Base-by-base conservation (phyloP, 2,113 vertebrate genomes). In the Lepus americanus region DNA sequence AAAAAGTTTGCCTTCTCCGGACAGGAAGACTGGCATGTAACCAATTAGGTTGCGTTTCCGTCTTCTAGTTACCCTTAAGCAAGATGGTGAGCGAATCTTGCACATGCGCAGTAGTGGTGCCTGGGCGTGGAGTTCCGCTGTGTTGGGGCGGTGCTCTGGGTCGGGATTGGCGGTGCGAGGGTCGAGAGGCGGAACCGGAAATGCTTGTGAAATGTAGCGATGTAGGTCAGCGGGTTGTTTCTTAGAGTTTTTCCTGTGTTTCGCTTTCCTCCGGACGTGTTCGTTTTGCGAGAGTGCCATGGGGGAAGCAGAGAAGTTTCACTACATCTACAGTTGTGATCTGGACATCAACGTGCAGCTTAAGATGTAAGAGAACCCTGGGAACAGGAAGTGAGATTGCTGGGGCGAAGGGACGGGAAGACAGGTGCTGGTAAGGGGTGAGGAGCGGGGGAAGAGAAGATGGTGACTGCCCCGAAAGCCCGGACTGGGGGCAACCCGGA, bases 271-370 rank as follows among this genome's bases (percentile, higher is more conserved):
- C 1, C 0, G 4, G 5, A 4, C 19, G 25, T 20, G 31, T 5
- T 23, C 9, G 0, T 9, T 44, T 9, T 0, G 3, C 0, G 17
- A 7, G 11, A 10, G 3, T 36, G 72, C 79, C 63, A 98, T 99
- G 98, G 98, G 97, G 95, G 99, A 99, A 92, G 98, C 99, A 0
- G 99, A 99, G 96, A 99, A 99, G 96, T 99, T 99, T 95, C 98
- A 98, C 95, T 99, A 99, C 96, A 99, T 99, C 33, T 99, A 99
- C 92, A 99, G 99, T 94, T 99, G 99, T 90, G 99, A 99, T 87
- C 31, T 99, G 98, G 99, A 99, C 96, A 99, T 99, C 97, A 99
- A 99, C 90, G 99, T 99, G 91, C 99, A 99, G 97, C 98, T 99
- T 55, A 99, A 99, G 97, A 99, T 99, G 99, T 99, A 93, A 99